phyloP scores from a whole-genome alignment of 2,113 vertebrate species.

The Galeopterus variegatus region DNA sequence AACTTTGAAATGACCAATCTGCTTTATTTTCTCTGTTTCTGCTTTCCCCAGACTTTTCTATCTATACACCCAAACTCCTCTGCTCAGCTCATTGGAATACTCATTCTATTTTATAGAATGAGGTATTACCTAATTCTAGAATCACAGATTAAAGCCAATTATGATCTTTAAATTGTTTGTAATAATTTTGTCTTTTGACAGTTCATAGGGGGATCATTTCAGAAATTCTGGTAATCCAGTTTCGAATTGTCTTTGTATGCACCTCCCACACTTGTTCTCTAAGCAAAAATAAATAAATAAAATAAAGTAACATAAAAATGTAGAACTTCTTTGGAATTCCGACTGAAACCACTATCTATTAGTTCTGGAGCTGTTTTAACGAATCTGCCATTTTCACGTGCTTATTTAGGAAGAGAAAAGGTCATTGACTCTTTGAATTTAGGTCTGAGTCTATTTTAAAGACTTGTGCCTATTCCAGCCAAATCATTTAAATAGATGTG shows the following conservation, averaged over 20 bases:
- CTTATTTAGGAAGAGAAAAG: constrained; percentile 56
- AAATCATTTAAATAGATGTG: constrained; percentile 14
- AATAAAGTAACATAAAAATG: background rate
- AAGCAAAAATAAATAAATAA: constrained; percentile 25
- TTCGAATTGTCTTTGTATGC: background rate
- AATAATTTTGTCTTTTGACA: background rate
- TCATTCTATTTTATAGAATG: background rate
- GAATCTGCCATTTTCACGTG: background rate
- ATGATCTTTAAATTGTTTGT: background rate
- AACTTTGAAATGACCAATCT: background rate
- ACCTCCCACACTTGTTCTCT: background rate
- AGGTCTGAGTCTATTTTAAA: constrained; percentile 57
- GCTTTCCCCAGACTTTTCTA: background rate
- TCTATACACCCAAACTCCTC: background rate
- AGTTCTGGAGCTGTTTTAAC: constrained; percentile 13
- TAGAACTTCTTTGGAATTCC: background rate
- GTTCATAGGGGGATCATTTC: background rate
- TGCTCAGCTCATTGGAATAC: background rate
- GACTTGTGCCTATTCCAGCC: background rate
- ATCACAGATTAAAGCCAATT: background rate
- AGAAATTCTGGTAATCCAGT: background rate
- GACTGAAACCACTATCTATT: background rate
- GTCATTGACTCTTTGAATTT: constrained; percentile 52
- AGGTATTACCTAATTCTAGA: background rate
- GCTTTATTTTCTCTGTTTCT: background rate